Percentiles rank a stretch among this genome's conserved stretches.
Conservation (phyloP, 2,113 vertebrate genomes). For the Catharus bicknelli region DNA sequence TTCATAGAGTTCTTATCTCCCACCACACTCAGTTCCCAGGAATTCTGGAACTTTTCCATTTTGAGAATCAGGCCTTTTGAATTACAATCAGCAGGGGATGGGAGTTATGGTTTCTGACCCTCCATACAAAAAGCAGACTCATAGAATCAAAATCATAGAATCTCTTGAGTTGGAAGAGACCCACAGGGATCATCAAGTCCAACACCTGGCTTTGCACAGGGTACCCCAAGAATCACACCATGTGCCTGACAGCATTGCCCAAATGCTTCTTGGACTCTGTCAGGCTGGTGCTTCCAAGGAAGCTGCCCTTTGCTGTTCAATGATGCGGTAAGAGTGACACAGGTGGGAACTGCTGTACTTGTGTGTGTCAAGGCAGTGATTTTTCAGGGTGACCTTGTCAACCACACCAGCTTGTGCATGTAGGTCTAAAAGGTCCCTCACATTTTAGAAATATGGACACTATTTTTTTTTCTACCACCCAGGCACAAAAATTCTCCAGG, state of each 20-base stretch:
- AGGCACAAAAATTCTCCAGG: neutral
- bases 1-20: neutral
- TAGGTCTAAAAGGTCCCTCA: neutral
- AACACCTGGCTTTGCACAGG: neutral
- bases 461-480: neutral
- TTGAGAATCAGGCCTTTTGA: neutral
- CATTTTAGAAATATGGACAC: neutral
- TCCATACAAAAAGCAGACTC: neutral
- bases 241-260: neutral
- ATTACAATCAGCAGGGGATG: fast-evolving
- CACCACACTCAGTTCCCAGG: neutral
- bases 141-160: neutral
- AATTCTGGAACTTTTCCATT: neutral
- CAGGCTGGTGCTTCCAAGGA: neutral
- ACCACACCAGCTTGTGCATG: neutral
- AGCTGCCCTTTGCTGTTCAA: neutral
- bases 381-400: neutral
- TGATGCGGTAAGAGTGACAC: fast-evolving
- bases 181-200: neutral
- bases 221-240: neutral
- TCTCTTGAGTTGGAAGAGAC: neutral
- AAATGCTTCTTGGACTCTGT: neutral
- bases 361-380: fast-evolving
- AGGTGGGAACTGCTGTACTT: fast-evolving
- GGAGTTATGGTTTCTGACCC: neutral